A percentile compares a stretch with the other conserved stretches of the same genome.
Evolutionary conservation across 2,113 vertebrate genomes (phyloP).

Genomic region (Protobothrops flavoviridis): DNA sequence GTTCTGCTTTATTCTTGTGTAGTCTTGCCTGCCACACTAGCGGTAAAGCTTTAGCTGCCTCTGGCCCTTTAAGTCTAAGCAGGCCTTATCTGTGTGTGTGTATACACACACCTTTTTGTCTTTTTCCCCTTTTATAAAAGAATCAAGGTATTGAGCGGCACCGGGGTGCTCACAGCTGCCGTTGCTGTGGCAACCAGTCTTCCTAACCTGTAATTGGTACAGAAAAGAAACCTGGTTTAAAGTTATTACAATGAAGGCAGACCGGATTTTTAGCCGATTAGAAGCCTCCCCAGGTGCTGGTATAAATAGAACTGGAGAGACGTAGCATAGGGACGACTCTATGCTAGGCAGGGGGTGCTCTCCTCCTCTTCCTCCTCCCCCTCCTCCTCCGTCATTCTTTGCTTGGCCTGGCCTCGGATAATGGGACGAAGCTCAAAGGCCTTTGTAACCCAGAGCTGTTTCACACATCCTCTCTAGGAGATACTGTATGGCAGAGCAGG

Average conservation of each 20-base stretch:
- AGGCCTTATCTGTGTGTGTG: neutral
- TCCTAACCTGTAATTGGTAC: slow-evolving; percentile 42
- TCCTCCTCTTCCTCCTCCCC: neutral
- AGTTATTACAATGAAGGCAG: slow-evolving; percentile 42
- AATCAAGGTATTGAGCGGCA: slow-evolving; percentile 33
- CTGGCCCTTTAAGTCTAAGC: slow-evolving; percentile 34
- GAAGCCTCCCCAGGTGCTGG: slow-evolving; percentile 31
- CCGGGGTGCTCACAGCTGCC: slow-evolving; percentile 28
- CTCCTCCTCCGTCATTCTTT: neutral
- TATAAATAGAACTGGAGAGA: slow-evolving; percentile 30
- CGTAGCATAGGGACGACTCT: neutral
- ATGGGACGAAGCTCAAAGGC: neutral
- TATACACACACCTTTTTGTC: slow-evolving; percentile 22
- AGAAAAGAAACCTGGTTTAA: slow-evolving; percentile 40
- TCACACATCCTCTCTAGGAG: neutral
- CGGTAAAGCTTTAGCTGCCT: slow-evolving; percentile 18
- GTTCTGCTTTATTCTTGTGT: neutral
- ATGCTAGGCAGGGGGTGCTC: slow-evolving; percentile 1
- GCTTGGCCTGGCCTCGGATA: neutral
- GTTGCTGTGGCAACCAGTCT: slow-evolving; percentile 36
- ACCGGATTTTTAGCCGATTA: slow-evolving; percentile 34
- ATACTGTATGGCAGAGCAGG: neutral
- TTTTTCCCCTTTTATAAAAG: slow-evolving; percentile 20
- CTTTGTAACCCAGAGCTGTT: neutral
- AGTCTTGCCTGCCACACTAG: neutral